These are phyloP conservation scores for Cinclus cinclus DNA, from an alignment of 2,113 vertebrate genomes.

Conservation along the genomic window DNA sequence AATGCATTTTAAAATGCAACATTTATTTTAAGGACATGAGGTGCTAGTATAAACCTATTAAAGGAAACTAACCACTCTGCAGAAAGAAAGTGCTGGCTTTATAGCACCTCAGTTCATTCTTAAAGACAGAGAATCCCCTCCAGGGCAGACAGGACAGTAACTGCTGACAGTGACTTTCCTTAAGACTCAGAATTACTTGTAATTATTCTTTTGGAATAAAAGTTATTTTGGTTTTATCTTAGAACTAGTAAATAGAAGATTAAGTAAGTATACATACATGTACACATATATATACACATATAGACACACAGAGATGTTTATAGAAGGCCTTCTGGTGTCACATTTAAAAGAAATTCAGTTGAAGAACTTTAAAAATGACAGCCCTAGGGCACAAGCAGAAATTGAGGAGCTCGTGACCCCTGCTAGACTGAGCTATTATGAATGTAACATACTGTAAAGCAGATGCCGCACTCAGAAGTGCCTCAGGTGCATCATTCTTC, in stretches of 20 bases:
- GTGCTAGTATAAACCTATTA: background rate
- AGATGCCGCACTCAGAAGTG: slow-evolving; percentile 41
- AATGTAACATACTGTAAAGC: slow-evolving; percentile 38
- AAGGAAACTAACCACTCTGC: background rate
- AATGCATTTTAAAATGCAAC: background rate
- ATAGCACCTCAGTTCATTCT: background rate
- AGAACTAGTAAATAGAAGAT: background rate
- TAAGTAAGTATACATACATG: background rate
- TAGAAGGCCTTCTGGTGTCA: background rate
- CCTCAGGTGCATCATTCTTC: slow-evolving; percentile 54
- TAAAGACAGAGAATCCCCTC: background rate
- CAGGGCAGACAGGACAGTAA: background rate
- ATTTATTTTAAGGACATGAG: background rate
- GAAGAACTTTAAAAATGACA: slow-evolving; percentile 17
- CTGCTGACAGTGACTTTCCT: background rate
- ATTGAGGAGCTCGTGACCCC: slow-evolving; percentile 24
- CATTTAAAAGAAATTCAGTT: background rate
- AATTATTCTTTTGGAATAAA: background rate
- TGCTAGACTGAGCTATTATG: slow-evolving; percentile 11
- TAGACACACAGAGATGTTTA: background rate
- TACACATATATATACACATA: background rate
- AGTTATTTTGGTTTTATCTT: background rate
- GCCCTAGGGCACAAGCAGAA: slow-evolving; percentile 3
- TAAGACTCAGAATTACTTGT: background rate
- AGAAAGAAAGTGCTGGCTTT: background rate